Base-by-base conservation (phyloP, 2,113 vertebrate genomes). In the Epinephelus fuscoguttatus region DNA sequence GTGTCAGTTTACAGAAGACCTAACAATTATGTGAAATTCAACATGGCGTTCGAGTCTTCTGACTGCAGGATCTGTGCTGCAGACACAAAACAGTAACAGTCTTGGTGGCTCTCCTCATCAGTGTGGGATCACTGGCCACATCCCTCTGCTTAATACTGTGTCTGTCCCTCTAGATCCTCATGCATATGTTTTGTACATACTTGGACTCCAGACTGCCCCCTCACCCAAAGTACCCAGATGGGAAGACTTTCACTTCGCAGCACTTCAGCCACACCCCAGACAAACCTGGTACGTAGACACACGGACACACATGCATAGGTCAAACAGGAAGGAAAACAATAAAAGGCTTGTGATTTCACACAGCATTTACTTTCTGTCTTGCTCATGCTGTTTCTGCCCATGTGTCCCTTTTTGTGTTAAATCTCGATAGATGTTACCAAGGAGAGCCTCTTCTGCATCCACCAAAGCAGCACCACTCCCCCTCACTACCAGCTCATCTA, bases 401-500 rank as follows among this genome's bases (percentile, higher is more conserved):
- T 23, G 3, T 80, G 19, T 15, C 15, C 52, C 74, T 73, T 56
- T 75, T 81, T 42, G 45, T 76, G 50, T 75, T 69, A 10, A 84
- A 53, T 83, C 2, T 73, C 40, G 3, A 33, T 74, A 99, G 98
- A 99, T 84, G 93, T 96, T 56, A 96, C 96, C 0, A 99, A 99
- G 1, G 98, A 99, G 85, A 99, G 97, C 42, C 94, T 97, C 1
- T 97, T 99, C 80, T 98, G 97, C 94, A 93, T 99, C 92, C 96
- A 98, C 91, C 98, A 99, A 80, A 98, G 97, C 92, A 96, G 96
- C 93, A 93, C 96, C 86, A 97, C 96, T 56, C 97, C 98, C 0
- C 98, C 98, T 25, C 97, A 99, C 89, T 99, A 98, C 62, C 98
- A 99, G 90, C 96, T 99, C 2, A 95, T 99, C 87, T 98, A 99